phyloP scores from a whole-genome alignment of 1,140 invertebrate species.

The Drosophila rufa region DNA sequence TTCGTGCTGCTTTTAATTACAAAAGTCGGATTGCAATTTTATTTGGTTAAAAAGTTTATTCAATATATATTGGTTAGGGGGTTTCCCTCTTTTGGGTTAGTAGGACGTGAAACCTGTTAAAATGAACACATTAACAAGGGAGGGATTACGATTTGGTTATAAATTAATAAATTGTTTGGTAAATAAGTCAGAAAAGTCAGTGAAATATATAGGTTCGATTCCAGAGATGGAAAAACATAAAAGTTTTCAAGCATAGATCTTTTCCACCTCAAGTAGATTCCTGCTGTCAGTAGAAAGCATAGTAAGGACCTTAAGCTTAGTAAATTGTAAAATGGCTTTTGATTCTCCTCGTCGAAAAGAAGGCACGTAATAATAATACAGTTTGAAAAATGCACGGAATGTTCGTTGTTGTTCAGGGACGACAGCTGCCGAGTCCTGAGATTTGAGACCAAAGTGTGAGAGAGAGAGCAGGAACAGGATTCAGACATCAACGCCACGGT shows the following conservation, averaged over 20 bases:
- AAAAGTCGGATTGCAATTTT: neutral
- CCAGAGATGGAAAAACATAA: neutral
- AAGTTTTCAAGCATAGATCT: neutral
- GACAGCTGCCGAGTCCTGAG: conserved; percentile 49
- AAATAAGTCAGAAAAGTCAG: neutral
- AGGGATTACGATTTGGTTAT: conserved; percentile 18
- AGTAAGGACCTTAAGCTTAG: conserved; percentile 23
- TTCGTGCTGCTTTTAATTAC: too few relatives aligned
- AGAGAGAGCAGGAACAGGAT: conserved; percentile 17
- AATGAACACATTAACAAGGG: conserved; percentile 61
- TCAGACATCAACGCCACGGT: conserved; percentile 33
- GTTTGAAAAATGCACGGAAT: conserved; percentile 73
- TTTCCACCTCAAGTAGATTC: neutral
- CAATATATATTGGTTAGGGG: conserved; percentile 48
- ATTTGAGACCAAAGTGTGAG: conserved; percentile 66
- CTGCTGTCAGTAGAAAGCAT: neutral
- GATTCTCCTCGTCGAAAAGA: conserved; percentile 29
- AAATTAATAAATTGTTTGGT: conserved; percentile 4
- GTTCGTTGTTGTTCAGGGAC: conserved; percentile 66
- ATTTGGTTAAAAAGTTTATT: conserved; percentile 57
- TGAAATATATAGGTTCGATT: conserved; percentile 9
- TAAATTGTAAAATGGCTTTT: conserved; percentile 52
- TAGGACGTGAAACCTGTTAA: conserved; percentile 41
- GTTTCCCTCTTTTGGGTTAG: conserved; percentile 28
- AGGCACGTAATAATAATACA: conserved; percentile 64